phyloP scores from a whole-genome alignment of 2,113 vertebrate species.

The Gymnocephalus cernua region DNA sequence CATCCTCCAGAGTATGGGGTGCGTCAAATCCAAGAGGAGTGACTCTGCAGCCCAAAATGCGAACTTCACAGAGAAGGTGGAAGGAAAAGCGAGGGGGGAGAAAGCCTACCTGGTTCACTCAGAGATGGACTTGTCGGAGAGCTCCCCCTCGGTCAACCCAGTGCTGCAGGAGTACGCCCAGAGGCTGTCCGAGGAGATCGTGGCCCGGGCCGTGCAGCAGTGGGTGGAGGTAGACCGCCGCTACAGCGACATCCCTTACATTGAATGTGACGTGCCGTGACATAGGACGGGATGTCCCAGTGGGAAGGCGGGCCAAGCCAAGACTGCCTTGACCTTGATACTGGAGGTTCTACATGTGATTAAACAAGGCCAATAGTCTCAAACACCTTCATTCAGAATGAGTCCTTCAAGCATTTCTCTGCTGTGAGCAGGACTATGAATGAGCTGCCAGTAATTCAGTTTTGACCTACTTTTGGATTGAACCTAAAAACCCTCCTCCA shows the following conservation, averaged over 20 bases:
- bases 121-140: slow-evolving; percentile 63
- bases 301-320: not conserved
- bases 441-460: slow-evolving; percentile 29
- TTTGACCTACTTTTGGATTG: slow-evolving; percentile 58
- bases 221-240: slow-evolving; percentile 91
- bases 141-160: slow-evolving; percentile 61
- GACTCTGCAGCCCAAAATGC: slow-evolving; percentile 78
- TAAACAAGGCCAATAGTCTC: not conserved
- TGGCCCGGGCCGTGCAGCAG: slow-evolving; percentile 91
- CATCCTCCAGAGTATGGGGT: slow-evolving; percentile 89
- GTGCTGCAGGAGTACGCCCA: slow-evolving; percentile 90
- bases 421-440: slow-evolving; percentile 32
- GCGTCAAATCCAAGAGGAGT: slow-evolving; percentile 93
- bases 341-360: not conserved
- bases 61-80: slow-evolving; percentile 70
- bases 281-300: fast-evolving
- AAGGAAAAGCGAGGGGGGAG: slow-evolving; percentile 71
- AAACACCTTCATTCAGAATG: slow-evolving; percentile 4
- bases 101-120: slow-evolving; percentile 78
- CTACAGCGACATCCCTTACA: slow-evolving; percentile 95
- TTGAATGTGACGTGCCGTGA: slow-evolving; percentile 92
- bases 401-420: slow-evolving; percentile 31
- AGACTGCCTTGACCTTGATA: not conserved
- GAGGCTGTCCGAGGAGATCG: slow-evolving; percentile 90
- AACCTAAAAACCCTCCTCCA: slow-evolving; percentile 38